Base-by-base conservation (phyloP, 30 jellyfish, hydroid and myxozoan genomes). In the Pelagia noctiluca region DNA sequence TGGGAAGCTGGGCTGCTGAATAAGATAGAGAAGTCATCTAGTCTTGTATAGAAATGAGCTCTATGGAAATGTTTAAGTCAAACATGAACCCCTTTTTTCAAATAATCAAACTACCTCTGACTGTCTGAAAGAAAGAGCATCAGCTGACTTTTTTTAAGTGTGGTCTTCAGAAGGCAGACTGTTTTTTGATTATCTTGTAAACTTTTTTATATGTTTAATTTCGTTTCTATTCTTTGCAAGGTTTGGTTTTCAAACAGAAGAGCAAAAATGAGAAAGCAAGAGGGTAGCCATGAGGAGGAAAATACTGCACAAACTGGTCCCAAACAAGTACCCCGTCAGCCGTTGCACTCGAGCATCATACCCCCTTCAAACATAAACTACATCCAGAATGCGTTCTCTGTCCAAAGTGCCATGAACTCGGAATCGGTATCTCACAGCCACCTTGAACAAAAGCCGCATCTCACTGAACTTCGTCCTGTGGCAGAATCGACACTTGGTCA, bases 171-270 rank as follows among this genome's bases (percentile, higher is more conserved):
- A 42, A 16, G 68, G 68, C 12, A 19, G 12, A 8, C 21, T 52
- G 68, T 52, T 52, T 52, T 19, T 4, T 2, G 12, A 8, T 2
- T 52, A 10, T 52, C 12, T 3, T 52, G 12, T 19, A 19, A 8
- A 4, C 2, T 25, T 3, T 42, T 8, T 4, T 4, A 8, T 19
- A 8, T 19, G 12, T 1, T 2, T 10, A 7, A 32, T 21, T 35
- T n/a, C 24, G 62, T 35, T 35, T 71, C 32, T 64, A 36, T 60
- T 32, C 16, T 37, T 33, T 30, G 71, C 16, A 24, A 95, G 99
- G 99, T 95, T 2, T 95, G 99, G 99, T 95, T 95, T 71, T 86
- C 97, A 29, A 95, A 95, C 82, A 77, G 96, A 76, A 71, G 99
- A 65, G 99, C 99, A 11, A 95, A 95, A 54, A 83, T 88, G 89